Evolutionary conservation across 2,888 invertebrate genomes (phyloP).

Genomic region (Sinentomon sp.): DNA sequence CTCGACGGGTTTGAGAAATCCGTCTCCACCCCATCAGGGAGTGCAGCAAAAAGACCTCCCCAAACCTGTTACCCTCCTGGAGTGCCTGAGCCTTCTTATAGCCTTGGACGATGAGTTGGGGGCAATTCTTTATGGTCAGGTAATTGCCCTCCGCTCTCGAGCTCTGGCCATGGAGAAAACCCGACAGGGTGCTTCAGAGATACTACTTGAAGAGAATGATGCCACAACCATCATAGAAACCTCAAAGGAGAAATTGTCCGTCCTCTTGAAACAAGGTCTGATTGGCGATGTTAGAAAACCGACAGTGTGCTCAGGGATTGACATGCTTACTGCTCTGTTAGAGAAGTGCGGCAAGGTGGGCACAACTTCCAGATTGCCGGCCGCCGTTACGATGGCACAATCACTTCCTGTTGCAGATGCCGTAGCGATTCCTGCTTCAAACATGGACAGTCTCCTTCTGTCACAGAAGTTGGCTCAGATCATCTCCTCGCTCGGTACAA

Average conservation of each 20-base stretch:
- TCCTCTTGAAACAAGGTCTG: conserved; percentile 40
- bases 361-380: too few relatives aligned
- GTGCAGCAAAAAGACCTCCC: too few relatives aligned
- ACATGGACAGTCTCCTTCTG: too few relatives aligned
- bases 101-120: conserved; percentile 58
- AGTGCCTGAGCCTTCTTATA: conserved; percentile 42
- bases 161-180: conserved; percentile 42
- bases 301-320: conserved; percentile 42
- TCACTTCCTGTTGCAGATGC: too few relatives aligned
- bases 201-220: conserved; percentile 35
- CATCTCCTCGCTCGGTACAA: too few relatives aligned
- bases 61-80: too few relatives aligned
- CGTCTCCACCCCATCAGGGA: too few relatives aligned
- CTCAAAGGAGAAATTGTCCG: conserved; percentile 57
- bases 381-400: too few relatives aligned
- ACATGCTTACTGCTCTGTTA: conserved; percentile 42
- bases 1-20: too few relatives aligned
- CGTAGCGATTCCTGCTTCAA: too few relatives aligned
- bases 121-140: conserved; percentile 52
- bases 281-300: conserved; percentile 31
- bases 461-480: too few relatives aligned
- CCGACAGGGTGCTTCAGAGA: conserved; percentile 28
- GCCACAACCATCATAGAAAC: conserved; percentile 50
- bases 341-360: too few relatives aligned
- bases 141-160: conserved; percentile 43